These are phyloP conservation scores for Conchocele bisecta DNA, from an alignment of 2,888 invertebrate genomes.

Conservation along the genomic window DNA sequence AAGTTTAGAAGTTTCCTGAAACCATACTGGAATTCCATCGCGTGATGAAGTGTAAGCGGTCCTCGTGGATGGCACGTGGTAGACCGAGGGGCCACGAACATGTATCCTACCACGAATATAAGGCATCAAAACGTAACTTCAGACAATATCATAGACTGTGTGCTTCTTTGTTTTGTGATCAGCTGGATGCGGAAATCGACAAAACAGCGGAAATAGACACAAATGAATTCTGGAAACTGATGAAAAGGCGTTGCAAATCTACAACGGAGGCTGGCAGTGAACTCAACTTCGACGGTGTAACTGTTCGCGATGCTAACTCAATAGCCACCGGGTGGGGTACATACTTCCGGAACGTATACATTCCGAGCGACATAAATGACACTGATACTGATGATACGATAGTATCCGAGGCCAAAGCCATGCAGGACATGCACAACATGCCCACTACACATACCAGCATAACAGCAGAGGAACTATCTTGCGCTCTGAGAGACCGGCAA, in stretches of 20 bases:
- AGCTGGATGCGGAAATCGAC: constrained; percentile 8
- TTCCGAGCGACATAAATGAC: background rate
- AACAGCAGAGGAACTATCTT: too few species aligned
- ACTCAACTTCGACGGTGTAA: background rate
- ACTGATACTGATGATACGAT: background rate
- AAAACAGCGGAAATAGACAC: constrained; percentile 10
- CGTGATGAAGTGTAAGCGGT: background rate
- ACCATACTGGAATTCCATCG: constrained; percentile 20
- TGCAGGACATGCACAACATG: too few species aligned
- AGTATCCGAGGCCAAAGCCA: too few species aligned
- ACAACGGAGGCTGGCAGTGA: background rate
- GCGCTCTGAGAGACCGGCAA: too few species aligned
- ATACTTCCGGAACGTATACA: constrained; percentile 10
- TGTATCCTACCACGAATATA: constrained; percentile 4
- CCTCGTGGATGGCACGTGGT: constrained; percentile 1
- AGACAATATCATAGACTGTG: constrained; percentile 3
- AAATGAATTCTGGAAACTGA: constrained; percentile 6
- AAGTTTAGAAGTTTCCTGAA: constrained; percentile 5
- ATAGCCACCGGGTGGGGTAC: constrained; percentile 4
- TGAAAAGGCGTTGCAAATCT: background rate
- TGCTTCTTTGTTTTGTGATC: background rate
- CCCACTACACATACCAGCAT: too few species aligned
- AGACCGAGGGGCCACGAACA: background rate
- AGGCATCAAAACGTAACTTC: constrained; percentile 7
- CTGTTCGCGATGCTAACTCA: background rate